These are phyloP conservation scores for Paramisgurnus dabryanus DNA, from an alignment of 2,113 vertebrate species.

Conservation along the genomic window DNA sequence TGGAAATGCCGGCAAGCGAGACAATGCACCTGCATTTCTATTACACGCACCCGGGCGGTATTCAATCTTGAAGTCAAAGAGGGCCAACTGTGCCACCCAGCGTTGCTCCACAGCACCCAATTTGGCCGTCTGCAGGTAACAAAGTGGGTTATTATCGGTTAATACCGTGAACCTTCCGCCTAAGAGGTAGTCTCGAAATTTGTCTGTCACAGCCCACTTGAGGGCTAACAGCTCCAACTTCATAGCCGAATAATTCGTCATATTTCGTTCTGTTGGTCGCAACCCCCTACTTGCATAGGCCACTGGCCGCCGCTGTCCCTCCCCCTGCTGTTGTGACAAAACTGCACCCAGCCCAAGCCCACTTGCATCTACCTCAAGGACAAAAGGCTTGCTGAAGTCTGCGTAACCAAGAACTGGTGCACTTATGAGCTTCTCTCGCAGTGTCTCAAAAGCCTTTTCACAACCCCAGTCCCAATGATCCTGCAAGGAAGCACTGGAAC, in stretches of 20 bases:
- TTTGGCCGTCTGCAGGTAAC: background rate
- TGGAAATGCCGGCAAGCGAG: no score
- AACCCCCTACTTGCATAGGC: background rate
- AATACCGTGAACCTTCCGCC: background rate
- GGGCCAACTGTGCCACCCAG: background rate
- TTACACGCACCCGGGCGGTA: background rate
- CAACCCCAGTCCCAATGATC: background rate
- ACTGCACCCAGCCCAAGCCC: no score
- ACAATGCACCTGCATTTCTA: no score
- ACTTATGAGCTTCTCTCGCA: background rate
- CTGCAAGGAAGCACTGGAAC: background rate
- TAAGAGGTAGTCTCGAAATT: background rate
- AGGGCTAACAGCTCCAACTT: constrained; percentile 5
- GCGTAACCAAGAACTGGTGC: constrained; percentile 9
- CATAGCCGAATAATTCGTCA: background rate
- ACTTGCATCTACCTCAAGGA: no score
- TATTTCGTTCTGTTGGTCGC: background rate
- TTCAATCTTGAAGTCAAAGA: background rate
- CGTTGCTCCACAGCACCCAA: background rate
- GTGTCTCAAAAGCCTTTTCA: background rate
- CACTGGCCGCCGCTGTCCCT: no score
- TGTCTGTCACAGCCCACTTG: constrained; percentile 3
- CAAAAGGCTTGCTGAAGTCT: background rate
- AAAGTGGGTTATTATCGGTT: background rate
- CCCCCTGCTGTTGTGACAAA: no score